phyloP scores from a whole-genome alignment of 2,113 vertebrate species.

The Piprites chloris region DNA sequence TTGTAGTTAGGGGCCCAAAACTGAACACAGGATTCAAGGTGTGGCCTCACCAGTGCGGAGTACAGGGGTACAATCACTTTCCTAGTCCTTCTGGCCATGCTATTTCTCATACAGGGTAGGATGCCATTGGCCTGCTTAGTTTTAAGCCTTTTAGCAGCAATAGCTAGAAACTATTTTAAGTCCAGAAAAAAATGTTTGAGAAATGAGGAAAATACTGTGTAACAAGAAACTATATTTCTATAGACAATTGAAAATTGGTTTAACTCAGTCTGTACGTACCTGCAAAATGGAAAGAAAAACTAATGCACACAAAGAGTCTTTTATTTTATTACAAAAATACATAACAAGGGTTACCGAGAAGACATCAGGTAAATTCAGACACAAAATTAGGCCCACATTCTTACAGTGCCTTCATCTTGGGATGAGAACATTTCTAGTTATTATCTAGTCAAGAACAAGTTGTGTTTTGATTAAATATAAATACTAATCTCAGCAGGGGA shows the following conservation, averaged over 20 bases:
- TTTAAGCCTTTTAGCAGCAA: neutral
- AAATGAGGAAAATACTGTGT: neutral
- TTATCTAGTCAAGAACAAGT: neutral
- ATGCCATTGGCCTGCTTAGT: neutral
- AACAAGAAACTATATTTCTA: neutral
- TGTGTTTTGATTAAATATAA: neutral
- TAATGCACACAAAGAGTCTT: neutral
- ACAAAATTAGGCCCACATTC: neutral
- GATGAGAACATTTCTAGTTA: neutral
- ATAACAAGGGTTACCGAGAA: neutral
- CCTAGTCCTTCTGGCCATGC: neutral
- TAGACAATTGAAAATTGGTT: neutral
- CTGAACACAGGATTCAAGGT: neutral
- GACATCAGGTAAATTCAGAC: neutral
- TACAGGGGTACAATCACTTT: neutral
- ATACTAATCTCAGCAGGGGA: neutral
- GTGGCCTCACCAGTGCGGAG: accelerated
- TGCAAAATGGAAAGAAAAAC: neutral
- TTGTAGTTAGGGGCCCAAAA: neutral
- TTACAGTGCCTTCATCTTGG: neutral
- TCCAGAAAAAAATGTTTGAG: neutral
- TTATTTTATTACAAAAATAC: neutral
- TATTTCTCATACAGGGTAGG: neutral
- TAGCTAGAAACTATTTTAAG: neutral
- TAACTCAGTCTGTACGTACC: neutral